Evolutionary conservation across 2,888 invertebrate species (phyloP).

Genomic region (Ophion slaviceki): DNA sequence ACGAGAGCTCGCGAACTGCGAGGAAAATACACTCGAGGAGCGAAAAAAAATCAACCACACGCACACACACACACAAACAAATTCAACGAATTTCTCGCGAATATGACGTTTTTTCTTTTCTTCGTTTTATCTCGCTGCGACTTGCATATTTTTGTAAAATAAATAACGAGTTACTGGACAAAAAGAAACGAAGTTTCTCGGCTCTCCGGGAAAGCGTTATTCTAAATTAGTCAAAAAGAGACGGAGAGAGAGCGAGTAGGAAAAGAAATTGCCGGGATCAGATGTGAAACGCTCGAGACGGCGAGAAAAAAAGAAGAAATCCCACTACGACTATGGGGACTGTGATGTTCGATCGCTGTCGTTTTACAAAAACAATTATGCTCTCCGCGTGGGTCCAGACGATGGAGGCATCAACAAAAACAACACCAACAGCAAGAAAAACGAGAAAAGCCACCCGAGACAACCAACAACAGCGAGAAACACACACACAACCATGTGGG

Average conservation of each 20-base stretch:
- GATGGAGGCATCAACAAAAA: slow-evolving; percentile 46
- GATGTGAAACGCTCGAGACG: slow-evolving; percentile 22
- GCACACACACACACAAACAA: slow-evolving; percentile 68
- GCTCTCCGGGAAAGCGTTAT: slow-evolving; percentile 45
- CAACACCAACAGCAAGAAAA: slow-evolving; percentile 16
- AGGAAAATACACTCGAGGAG: slow-evolving; percentile 16
- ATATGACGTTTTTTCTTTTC: slow-evolving; percentile 14
- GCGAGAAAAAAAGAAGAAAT: slow-evolving; percentile 17
- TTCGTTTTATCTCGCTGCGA: slow-evolving; percentile 57
- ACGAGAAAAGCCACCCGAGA: slow-evolving; percentile 9
- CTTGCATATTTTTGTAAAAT: slow-evolving; percentile 64
- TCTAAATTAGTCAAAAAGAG: slow-evolving; percentile 51
- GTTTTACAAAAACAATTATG: slow-evolving; percentile 17
- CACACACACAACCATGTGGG: slow-evolving; percentile 74
- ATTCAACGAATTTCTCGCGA: slow-evolving; percentile 60
- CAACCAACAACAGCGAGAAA: slow-evolving; percentile 40
- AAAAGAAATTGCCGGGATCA: slow-evolving; percentile 33
- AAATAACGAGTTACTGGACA: slow-evolving; percentile 23
- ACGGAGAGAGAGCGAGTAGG: neutral
- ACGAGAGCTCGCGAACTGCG: slow-evolving; percentile 57
- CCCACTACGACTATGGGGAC: slow-evolving; percentile 46
- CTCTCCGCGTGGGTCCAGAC: slow-evolving; percentile 54
- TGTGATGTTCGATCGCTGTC: slow-evolving; percentile 53
- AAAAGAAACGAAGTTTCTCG: slow-evolving; percentile 16
- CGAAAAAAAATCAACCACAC: slow-evolving; percentile 27